A percentile compares a stretch with the other conserved stretches of the same genome.
phyloP scores from a whole-genome alignment of 2,797 vertebrate genomes.

The Vireo griseus region DNA sequence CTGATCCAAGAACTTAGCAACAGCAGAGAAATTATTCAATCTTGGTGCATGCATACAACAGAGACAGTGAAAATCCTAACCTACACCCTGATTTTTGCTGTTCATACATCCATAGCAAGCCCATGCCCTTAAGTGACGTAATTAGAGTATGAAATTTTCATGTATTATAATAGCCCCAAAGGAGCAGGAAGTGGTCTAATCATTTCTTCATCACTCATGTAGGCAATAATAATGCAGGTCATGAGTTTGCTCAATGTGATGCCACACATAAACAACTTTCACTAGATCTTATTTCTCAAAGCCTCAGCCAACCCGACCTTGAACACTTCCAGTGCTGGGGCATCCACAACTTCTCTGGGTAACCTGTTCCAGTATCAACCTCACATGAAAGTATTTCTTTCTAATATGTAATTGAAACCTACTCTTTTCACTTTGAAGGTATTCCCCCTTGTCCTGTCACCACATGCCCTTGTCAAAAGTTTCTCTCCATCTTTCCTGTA shows the following conservation, averaged over 20 bases:
- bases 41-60: background rate
- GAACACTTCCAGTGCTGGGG: fast-evolving
- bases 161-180: background rate
- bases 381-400: background rate
- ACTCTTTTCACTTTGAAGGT: background rate
- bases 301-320: background rate
- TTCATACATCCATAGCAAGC: background rate
- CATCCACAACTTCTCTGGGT: background rate
- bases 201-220: background rate
- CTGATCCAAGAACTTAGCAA: background rate
- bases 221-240: background rate
- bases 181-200: background rate
- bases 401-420: background rate
- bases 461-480: background rate
- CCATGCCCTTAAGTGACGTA: background rate
- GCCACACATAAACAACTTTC: background rate
- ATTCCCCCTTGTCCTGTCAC: background rate
- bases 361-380: background rate
- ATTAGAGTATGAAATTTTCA: background rate
- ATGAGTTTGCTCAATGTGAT: background rate
- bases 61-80: background rate
- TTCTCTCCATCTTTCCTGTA: background rate
- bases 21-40: background rate
- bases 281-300: background rate
- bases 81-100: background rate